Evolutionary conservation across 2,113 vertebrate species (phyloP).

Genomic region (Symphodus melops): DNA sequence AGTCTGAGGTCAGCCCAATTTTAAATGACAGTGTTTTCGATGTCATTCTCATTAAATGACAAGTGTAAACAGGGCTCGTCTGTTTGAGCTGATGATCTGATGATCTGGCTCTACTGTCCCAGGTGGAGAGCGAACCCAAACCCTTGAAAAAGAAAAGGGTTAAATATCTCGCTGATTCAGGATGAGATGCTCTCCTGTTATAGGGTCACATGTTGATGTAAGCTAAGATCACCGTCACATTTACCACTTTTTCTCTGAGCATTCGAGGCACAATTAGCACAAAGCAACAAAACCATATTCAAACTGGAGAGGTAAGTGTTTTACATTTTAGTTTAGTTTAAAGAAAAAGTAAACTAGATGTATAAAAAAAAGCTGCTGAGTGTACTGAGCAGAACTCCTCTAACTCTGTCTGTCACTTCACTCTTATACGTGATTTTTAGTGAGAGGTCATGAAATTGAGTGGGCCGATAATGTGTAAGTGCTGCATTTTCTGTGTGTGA

Average conservation of each 20-base stretch:
- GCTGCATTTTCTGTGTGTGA: slow-evolving; percentile 8
- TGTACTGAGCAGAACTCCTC: not conserved
- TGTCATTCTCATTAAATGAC: not conserved
- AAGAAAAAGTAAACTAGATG: no score
- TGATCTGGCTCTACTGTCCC: not conserved
- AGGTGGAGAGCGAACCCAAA: not conserved
- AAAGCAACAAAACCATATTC: no score
- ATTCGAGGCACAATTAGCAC: not conserved
- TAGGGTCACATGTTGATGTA: not conserved
- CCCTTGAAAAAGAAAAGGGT: no score
- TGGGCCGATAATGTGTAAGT: slow-evolving; percentile 25
- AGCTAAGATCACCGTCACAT: no score
- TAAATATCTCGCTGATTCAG: not conserved
- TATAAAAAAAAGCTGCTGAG: not conserved
- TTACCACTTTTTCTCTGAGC: no score
- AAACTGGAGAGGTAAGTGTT: no score
- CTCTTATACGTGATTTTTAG: slow-evolving; percentile 60
- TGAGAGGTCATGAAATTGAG: slow-evolving; percentile 54
- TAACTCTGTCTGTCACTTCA: slow-evolving; percentile 39
- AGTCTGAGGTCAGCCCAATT: no score
- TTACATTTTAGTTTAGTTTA: no score
- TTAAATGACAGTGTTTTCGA: no score
- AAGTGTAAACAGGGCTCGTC: not conserved
- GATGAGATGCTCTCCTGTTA: not conserved
- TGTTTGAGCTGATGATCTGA: no score